phyloP scores from a whole-genome alignment of 2,888 invertebrate species.

The Euproctis similis region DNA sequence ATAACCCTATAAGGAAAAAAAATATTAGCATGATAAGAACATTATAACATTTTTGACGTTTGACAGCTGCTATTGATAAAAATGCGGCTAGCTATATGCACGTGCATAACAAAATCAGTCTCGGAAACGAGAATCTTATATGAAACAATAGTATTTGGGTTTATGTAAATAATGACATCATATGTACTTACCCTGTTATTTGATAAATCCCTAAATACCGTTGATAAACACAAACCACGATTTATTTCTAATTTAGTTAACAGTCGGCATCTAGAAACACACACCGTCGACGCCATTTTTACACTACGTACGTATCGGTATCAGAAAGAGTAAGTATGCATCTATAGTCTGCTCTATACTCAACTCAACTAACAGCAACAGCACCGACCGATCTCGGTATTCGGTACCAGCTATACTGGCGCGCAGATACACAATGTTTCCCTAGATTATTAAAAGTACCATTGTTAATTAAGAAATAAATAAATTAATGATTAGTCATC shows the following conservation, averaged over 20 bases:
- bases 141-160: slow-evolving; percentile 38
- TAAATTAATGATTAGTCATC: too few relatives aligned
- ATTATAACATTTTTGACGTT: slow-evolving; percentile 37
- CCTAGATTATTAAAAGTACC: too few relatives aligned
- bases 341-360: slow-evolving; percentile 20
- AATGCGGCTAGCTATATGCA: slow-evolving; percentile 37
- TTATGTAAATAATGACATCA: slow-evolving; percentile 18
- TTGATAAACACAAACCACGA: slow-evolving; percentile 74
- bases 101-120: slow-evolving; percentile 46
- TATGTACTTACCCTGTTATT: slow-evolving; percentile 64
- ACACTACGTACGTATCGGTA: slow-evolving; percentile 62
- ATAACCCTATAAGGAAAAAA: too few relatives aligned
- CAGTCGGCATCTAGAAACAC: slow-evolving; percentile 77
- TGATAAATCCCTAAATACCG: slow-evolving; percentile 67
- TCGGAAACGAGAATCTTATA: slow-evolving; percentile 42
- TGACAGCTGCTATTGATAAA: slow-evolving; percentile 54
- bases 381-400: slow-evolving; percentile 27
- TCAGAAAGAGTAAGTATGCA: slow-evolving; percentile 20
- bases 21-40: too few relatives aligned
- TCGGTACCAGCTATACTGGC: neutral
- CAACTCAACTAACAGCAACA: too few relatives aligned
- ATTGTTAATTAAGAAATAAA: too few relatives aligned
- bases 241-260: slow-evolving; percentile 77
- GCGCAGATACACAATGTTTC: too few relatives aligned
- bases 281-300: slow-evolving; percentile 79